phyloP scores from a whole-genome alignment of 2,113 vertebrate species.

The Typhlomys cinereus region DNA sequence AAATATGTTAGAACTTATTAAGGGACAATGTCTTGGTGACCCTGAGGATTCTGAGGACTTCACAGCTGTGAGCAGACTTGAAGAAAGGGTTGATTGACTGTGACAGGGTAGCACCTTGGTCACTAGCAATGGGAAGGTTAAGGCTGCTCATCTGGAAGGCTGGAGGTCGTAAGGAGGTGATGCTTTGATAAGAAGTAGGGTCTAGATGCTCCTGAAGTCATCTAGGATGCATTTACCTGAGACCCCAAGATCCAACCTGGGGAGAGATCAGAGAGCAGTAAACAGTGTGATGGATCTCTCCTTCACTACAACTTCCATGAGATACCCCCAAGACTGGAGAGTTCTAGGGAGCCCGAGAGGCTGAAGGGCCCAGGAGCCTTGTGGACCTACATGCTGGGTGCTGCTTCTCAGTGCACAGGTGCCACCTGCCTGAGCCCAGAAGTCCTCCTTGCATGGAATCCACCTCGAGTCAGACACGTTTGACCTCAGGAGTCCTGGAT shows the following conservation, averaged over 20 bases:
- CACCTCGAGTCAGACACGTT: not conserved
- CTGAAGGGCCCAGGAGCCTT: not conserved
- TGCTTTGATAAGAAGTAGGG: too few species aligned
- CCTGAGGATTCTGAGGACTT: not conserved
- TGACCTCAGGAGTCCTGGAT: not conserved
- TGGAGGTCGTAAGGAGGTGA: not conserved
- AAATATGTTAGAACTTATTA: too few species aligned
- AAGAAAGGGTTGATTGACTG: not conserved
- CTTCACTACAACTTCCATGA: too few species aligned
- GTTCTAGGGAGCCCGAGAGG: too few species aligned
- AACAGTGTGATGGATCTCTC: not conserved
- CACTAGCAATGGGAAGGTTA: not conserved
- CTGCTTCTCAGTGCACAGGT: not conserved
- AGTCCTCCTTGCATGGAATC: not conserved
- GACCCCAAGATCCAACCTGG: too few species aligned
- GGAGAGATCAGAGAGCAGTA: not conserved
- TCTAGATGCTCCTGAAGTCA: not conserved
- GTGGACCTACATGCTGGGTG: not conserved
- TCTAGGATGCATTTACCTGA: not conserved
- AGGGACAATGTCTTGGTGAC: not conserved
- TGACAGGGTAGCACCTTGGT: too few species aligned
- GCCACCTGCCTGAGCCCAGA: not conserved
- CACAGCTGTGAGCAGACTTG: not conserved
- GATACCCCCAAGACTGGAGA: not conserved
- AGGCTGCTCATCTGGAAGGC: not conserved